A percentile compares a stretch with the other conserved stretches of the same genome.
These are phyloP conservation scores for Drosophila siamana DNA, from an alignment of 2,888 invertebrate genomes.

Conservation along the genomic window DNA sequence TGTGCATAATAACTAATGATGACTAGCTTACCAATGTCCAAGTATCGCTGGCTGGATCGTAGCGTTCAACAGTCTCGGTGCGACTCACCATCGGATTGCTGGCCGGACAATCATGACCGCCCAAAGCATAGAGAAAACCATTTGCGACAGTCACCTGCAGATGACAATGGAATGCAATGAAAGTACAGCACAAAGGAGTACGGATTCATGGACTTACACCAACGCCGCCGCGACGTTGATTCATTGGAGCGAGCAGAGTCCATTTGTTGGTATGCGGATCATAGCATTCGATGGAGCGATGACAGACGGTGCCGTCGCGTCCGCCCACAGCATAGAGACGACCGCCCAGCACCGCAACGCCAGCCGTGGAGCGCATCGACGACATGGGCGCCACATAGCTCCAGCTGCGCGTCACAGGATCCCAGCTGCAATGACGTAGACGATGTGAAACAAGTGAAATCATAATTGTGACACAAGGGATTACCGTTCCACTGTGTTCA, in stretches of 20 bases:
- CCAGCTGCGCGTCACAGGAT: conserved; percentile 95
- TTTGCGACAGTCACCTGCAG: conserved; percentile 91
- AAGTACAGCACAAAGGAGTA: too few relatives aligned
- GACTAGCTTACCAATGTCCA: conserved; percentile 89
- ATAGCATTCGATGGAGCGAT: conserved; percentile 95
- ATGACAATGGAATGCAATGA: not conserved
- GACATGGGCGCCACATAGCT: conserved; percentile 96
- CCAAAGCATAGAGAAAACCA: conserved; percentile 95
- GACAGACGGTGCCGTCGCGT: conserved; percentile 95
- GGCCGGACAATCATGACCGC: conserved; percentile 97
- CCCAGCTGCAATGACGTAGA: conserved; percentile 88
- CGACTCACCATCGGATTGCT: conserved; percentile 93
- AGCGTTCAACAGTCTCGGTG: conserved; percentile 96
- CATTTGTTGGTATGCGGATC: conserved; percentile 91
- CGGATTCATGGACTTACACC: conserved; percentile 88
- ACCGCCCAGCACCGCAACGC: conserved; percentile 93
- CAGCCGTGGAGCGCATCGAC: conserved; percentile 93
- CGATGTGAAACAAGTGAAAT: too few relatives aligned
- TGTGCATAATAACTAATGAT: too few relatives aligned
- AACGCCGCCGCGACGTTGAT: conserved; percentile 93
- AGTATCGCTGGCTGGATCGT: conserved; percentile 91
- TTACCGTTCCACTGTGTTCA: conserved; percentile 94
- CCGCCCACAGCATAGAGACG: conserved; percentile 97
- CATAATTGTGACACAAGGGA: too few relatives aligned
- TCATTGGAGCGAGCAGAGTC: conserved; percentile 95